Evolutionary conservation across 2,888 invertebrate genomes (phyloP).

Genomic region (Petrolisthes manimaculis): DNA sequence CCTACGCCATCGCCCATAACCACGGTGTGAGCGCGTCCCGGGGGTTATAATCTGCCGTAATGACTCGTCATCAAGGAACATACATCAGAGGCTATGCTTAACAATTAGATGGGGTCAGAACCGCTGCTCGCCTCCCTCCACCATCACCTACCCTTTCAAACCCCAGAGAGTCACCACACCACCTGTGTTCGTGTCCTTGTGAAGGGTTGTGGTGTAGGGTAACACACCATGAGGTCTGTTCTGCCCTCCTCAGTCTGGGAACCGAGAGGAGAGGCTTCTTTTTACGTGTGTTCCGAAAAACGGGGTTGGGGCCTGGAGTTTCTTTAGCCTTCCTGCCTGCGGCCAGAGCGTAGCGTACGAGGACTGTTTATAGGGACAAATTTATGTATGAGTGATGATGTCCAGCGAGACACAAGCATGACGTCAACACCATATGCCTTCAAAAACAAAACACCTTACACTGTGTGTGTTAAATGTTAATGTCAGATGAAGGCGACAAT

Average conservation of each 20-base stretch:
- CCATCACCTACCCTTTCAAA: conserved; percentile 11
- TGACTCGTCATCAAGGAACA: conserved; percentile 45
- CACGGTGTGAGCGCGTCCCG: conserved; percentile 35
- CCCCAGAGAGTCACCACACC: conserved; percentile 16
- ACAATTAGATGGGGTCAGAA: conserved; percentile 48
- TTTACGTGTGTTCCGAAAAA: conserved; percentile 31
- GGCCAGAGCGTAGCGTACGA: conserved; percentile 41
- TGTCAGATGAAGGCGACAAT: no score
- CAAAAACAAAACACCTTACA: no score
- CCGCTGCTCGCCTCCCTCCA: conserved; percentile 29
- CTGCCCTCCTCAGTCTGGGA: no score
- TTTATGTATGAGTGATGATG: conserved; percentile 42
- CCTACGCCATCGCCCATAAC: conserved; percentile 32
- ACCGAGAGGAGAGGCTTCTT: no score
- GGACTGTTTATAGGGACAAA: conserved; percentile 48
- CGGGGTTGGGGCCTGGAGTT: conserved; percentile 27
- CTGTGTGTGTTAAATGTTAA: no score
- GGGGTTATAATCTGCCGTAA: conserved; percentile 49
- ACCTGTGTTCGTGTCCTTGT: neutral
- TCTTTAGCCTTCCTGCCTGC: no score
- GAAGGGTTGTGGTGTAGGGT: neutral
- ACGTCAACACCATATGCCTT: conserved; percentile 24
- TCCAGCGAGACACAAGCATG: conserved; percentile 23
- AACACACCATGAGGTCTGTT: no score
- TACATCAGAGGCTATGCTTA: conserved; percentile 51